Percentiles rank a stretch among this genome's conserved stretches.
Conservation (phyloP, 2,888 invertebrate species). For the Petrolisthes cinctipes region DNA sequence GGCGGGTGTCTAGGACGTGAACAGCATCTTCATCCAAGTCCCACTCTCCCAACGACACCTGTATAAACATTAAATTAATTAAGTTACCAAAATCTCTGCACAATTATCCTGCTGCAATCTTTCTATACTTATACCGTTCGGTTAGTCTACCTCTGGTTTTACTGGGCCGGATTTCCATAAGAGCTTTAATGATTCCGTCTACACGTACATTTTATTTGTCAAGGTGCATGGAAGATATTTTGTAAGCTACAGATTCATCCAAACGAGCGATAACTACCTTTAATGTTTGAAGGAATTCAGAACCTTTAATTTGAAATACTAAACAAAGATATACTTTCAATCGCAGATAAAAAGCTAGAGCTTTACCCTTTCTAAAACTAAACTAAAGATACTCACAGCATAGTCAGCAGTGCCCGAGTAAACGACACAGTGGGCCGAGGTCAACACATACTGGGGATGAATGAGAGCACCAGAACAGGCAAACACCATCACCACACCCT, state of each 20-base stretch:
- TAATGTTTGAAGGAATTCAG: too few relatives aligned
- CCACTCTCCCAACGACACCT: constrained; percentile 52
- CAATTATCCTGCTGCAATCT: background rate
- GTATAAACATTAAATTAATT: background rate
- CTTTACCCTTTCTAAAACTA: too few relatives aligned
- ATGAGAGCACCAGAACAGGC: constrained; percentile 51
- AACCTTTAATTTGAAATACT: too few relatives aligned
- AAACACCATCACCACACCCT: constrained; percentile 42
- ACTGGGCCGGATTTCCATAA: too few relatives aligned
- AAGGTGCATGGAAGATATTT: too few relatives aligned
- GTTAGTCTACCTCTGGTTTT: too few relatives aligned
- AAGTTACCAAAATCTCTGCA: background rate
- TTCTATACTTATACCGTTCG: background rate
- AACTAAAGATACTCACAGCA: constrained; percentile 22
- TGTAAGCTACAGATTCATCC: too few relatives aligned
- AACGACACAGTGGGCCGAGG: constrained; percentile 55
- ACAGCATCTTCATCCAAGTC: constrained; percentile 27
- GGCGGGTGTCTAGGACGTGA: constrained; percentile 25
- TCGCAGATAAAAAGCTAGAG: too few relatives aligned
- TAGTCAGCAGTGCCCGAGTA: constrained; percentile 36
- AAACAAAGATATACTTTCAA: too few relatives aligned
- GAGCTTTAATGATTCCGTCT: too few relatives aligned
- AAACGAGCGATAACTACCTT: too few relatives aligned
- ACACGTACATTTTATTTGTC: too few relatives aligned
- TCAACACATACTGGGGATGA: constrained; percentile 48